phyloP scores from a whole-genome alignment of 2,888 invertebrate species.

The Macroteleia sp. region DNA sequence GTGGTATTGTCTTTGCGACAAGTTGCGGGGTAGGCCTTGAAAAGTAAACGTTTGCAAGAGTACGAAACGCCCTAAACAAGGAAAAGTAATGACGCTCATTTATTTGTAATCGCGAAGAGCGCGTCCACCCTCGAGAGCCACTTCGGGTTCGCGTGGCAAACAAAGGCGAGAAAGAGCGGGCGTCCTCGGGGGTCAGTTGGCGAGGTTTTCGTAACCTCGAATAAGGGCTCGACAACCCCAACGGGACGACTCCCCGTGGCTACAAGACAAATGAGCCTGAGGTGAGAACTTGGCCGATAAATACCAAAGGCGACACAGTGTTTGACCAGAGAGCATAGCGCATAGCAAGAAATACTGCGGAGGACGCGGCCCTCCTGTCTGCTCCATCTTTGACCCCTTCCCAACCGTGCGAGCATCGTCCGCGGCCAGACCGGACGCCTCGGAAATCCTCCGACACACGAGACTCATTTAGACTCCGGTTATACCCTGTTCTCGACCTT shows the following conservation, averaged over 20 bases:
- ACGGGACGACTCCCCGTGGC: conserved; percentile 76
- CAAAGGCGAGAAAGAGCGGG: conserved; percentile 60
- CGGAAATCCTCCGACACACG: conserved; percentile 66
- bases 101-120: conserved; percentile 55
- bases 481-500: conserved; percentile 41
- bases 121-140: conserved; percentile 49
- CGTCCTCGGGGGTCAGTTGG: conserved; percentile 65
- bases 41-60: conserved; percentile 45
- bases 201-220: conserved; percentile 70
- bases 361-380: too few species aligned
- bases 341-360: conserved; percentile 82
- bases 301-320: conserved; percentile 84
- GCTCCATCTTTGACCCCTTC: conserved; percentile 34
- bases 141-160: conserved; percentile 58
- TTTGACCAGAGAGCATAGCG: conserved; percentile 81
- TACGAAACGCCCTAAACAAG: conserved; percentile 42
- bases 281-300: conserved; percentile 84
- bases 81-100: conserved; percentile 61
- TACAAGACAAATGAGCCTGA: conserved; percentile 84
- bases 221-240: conserved; percentile 66
- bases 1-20: too few species aligned
- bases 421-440: conserved; percentile 59
- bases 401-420: conserved; percentile 21
- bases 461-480: conserved; percentile 70
- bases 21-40: conserved; percentile 31